These are phyloP conservation scores for Acronicta alni DNA, from an alignment of 2,888 invertebrate species.

Conservation along the genomic window DNA sequence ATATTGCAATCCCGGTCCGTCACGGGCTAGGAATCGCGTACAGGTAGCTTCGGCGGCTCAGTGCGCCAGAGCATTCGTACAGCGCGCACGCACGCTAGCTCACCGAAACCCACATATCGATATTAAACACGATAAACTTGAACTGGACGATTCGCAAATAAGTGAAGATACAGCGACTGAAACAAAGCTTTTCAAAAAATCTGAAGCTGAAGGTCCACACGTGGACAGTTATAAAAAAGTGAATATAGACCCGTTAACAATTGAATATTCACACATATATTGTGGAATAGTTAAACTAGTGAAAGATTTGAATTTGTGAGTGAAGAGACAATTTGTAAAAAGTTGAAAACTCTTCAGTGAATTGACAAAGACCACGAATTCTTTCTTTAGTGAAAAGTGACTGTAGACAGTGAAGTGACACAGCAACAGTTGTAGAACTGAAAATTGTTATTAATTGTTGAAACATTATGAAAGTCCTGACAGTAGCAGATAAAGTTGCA, in stretches of 20 bases:
- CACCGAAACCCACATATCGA: constrained; percentile 60
- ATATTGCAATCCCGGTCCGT: constrained; percentile 77
- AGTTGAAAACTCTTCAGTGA: constrained; percentile 21
- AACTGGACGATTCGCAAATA: constrained; percentile 13
- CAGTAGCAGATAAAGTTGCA: constrained; percentile 78
- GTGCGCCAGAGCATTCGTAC: constrained; percentile 56
- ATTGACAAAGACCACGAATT: constrained; percentile 12
- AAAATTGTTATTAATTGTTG: constrained; percentile 25
- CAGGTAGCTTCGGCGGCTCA: constrained; percentile 65
- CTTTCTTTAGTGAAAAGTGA: constrained; percentile 43
- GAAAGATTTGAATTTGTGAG: not conserved
- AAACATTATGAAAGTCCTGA: constrained; percentile 81
- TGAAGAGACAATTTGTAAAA: constrained; percentile 7
- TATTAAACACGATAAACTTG: constrained; percentile 69
- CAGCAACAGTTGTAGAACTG: constrained; percentile 13
- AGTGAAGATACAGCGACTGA: constrained; percentile 17
- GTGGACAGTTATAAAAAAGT: constrained; percentile 2
- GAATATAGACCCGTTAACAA: constrained; percentile 8
- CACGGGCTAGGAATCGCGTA: constrained; percentile 59
- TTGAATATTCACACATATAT: not conserved
- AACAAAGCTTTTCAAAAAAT: constrained; percentile 1
- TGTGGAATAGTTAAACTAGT: constrained; percentile 11
- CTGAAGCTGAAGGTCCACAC: constrained; percentile 2
- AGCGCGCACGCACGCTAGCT: constrained; percentile 61
- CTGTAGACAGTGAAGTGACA: constrained; percentile 51